Conservation (phyloP, 2,888 invertebrate species). For the Spicauda simplicius region DNA sequence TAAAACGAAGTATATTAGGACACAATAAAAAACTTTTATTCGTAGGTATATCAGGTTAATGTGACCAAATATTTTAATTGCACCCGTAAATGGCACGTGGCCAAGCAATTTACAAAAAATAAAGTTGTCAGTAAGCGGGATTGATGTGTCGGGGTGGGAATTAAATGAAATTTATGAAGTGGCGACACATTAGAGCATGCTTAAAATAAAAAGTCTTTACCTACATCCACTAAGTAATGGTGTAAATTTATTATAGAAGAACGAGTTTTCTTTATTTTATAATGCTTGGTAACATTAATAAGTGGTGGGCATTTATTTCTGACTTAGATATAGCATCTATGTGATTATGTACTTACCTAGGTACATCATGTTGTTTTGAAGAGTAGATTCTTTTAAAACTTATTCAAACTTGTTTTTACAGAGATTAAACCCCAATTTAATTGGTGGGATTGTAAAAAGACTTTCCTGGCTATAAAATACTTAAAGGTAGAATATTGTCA, state of each 20-base stretch:
- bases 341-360: no score
- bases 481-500: no score
- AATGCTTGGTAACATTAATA: no score
- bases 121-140: constrained; percentile 23
- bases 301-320: no score
- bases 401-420: no score
- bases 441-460: no score
- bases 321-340: no score
- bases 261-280: background rate
- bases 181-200: constrained; percentile 1
- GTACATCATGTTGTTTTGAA: no score
- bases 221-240: background rate
- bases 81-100: constrained; percentile 19
- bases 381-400: no score
- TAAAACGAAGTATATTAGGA: no score
- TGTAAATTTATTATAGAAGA: background rate
- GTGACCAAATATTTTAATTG: constrained; percentile 12
- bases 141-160: background rate
- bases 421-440: no score
- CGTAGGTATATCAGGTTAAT: background rate
- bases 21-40: background rate
- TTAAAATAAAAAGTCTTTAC: background rate
- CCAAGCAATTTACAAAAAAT: constrained; percentile 33
- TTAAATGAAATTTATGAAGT: background rate
- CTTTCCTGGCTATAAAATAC: no score